Base-by-base conservation (phyloP, 2,888 invertebrate species). In the Caenorhabditis becei region DNA sequence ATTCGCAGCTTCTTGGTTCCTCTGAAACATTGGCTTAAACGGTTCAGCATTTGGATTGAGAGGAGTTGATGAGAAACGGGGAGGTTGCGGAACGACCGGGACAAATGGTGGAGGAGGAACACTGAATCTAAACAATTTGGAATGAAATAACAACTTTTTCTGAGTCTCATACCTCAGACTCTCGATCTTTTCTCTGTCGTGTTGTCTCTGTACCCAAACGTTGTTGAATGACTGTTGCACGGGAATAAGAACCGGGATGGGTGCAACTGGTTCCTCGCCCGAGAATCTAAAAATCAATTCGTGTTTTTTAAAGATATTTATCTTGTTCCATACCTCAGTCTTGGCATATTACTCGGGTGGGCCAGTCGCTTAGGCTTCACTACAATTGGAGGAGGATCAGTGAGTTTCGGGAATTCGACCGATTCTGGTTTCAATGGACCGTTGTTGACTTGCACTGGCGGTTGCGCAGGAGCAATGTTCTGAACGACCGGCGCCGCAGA, bases 281-380 rank as follows among this genome's bases (percentile, higher is more conserved):
- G 47, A 18, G 20, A 47, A 47, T 47, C 47, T 59, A 32, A 56
- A 28, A 44, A 56, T n/a, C n/a, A n/a, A n/a, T n/a, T n/a, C n/a
- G n/a, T n/a, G n/a, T n/a, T n/a, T n/a, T n/a, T n/a, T n/a, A n/a
- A n/a, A n/a, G n/a, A n/a, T n/a, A n/a, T n/a, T n/a, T n/a, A n/a
- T n/a, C n/a, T n/a, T n/a, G n/a, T n/a, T n/a, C n/a, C n/a, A n/a
- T n/a, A n/a, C n/a, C n/a, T n/a, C n/a, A n/a, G n/a, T n/a, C n/a
- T n/a, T n/a, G n/a, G n/a, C n/a, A n/a, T n/a, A n/a, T n/a, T n/a
- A n/a, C n/a, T n/a, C n/a, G n/a, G n/a, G n/a, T n/a, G n/a, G 3
- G 14, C 44, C 7, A 4, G 18, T 14, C 44, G 4, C 14, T 18
- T 18, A 8, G 14, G 44, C 3, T 3, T 32, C 32, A 32, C 32